Evolutionary conservation across 1,140 invertebrate species (phyloP).

Genomic region (Meloidogyne hapla): DNA sequence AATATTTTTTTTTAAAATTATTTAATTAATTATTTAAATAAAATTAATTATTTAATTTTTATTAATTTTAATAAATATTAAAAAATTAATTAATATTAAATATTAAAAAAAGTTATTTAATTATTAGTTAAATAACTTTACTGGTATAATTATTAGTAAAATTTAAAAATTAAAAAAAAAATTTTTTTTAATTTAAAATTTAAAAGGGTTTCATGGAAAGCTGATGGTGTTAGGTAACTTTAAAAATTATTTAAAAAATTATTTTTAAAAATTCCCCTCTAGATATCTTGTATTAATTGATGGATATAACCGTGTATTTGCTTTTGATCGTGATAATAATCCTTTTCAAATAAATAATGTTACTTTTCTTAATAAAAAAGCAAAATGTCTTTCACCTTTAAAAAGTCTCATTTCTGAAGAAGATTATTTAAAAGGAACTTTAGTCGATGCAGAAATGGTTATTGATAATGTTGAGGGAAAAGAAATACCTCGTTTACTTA

Average conservation of each 20-base stretch:
- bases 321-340: slow-evolving; percentile 90
- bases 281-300: slow-evolving; percentile 96
- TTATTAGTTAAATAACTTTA: no score
- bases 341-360: slow-evolving; percentile 83
- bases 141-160: no score
- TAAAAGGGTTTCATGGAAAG: slow-evolving; percentile 99
- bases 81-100: no score
- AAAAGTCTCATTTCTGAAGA: slow-evolving; percentile 23
- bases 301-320: slow-evolving; percentile 79
- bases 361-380: slow-evolving; percentile 76
- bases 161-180: no score
- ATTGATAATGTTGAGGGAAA: slow-evolving; percentile 77
- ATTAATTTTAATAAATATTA: no score
- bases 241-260: neutral
- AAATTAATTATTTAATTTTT: no score
- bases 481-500: slow-evolving; percentile 78
- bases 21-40: no score
- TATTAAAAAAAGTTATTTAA: no score
- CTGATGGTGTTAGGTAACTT: slow-evolving; percentile 83
- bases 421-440: slow-evolving; percentile 69
- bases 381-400: slow-evolving; percentile 62
- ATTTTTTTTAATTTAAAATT: no score
- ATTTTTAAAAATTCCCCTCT: slow-evolving; percentile 14
- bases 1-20: no score
- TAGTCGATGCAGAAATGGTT: slow-evolving; percentile 93